Evolutionary conservation across 2,888 invertebrate species (phyloP).

Genomic region (Diarsia dahlii): DNA sequence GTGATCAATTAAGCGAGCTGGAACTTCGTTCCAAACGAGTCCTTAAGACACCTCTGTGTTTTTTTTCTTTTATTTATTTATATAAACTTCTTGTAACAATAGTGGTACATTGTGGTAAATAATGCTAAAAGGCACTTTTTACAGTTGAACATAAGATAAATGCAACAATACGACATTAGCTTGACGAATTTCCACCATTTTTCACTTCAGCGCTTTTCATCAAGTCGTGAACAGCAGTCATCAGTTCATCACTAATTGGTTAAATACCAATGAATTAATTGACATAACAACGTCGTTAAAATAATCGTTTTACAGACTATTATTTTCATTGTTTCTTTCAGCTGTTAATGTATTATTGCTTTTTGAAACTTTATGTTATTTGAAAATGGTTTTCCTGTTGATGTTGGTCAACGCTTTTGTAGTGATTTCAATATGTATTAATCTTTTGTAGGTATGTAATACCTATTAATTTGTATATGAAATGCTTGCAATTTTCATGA

Average conservation of each 20-base stretch:
- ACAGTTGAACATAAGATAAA: background rate
- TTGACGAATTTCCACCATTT: constrained; percentile 6
- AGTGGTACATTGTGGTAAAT: too few relatives aligned
- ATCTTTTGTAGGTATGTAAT: background rate
- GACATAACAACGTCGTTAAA: constrained; percentile 39
- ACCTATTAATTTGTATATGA: background rate
- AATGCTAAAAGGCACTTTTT: too few relatives aligned
- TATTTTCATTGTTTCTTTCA: constrained; percentile 39
- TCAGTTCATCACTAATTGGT: constrained; percentile 50
- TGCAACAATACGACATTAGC: constrained; percentile 4
- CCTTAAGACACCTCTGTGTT: too few relatives aligned
- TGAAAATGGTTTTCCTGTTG: background rate
- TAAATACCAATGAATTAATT: constrained; percentile 45
- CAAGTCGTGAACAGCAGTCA: constrained; percentile 13
- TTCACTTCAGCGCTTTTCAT: constrained; percentile 9
- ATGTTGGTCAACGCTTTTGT: background rate
- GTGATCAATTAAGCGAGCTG: too few relatives aligned
- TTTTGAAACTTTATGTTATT: constrained; percentile 4
- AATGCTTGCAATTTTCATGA: background rate
- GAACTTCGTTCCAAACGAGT: too few relatives aligned
- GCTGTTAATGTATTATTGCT: constrained; percentile 18
- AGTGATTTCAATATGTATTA: background rate
- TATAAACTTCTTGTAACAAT: too few relatives aligned
- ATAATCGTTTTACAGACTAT: constrained; percentile 28
- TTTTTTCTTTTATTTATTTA: too few relatives aligned